These are phyloP conservation scores for Hirtodrosophila histrioides DNA, from an alignment of 2,888 invertebrate genomes.

Conservation along the genomic window DNA sequence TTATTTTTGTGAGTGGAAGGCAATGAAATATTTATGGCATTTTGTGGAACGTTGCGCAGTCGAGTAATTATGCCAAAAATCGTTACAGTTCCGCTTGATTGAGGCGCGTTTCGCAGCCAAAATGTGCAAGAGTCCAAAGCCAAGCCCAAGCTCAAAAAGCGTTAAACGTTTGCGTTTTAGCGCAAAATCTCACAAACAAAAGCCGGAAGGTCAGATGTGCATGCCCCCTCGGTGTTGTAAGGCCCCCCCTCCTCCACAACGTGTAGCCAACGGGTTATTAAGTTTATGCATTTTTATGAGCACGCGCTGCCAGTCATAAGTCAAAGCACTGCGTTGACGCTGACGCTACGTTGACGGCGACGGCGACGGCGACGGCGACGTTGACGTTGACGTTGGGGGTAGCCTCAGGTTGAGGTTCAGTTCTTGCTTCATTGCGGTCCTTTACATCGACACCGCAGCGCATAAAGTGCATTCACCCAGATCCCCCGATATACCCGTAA, in stretches of 20 bases:
- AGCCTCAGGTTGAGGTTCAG: constrained; percentile 26
- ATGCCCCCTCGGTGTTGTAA: constrained; percentile 4
- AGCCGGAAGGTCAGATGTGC: constrained; percentile 54
- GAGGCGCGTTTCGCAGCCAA: constrained; percentile 35
- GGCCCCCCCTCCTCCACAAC: not conserved
- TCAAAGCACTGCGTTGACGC: constrained; percentile 52
- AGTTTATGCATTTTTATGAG: constrained; percentile 59
- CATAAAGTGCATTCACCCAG: constrained; percentile 72
- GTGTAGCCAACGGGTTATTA: constrained; percentile 50
- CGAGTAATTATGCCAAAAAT: constrained; percentile 47
- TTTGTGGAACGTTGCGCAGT: constrained; percentile 26
- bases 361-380: not conserved
- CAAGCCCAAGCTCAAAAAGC: constrained; percentile 9
- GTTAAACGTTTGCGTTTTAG: constrained; percentile 52
- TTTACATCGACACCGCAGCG: constrained; percentile 54
- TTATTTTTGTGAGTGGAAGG: constrained; percentile 33
- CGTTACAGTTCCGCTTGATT: constrained; percentile 68
- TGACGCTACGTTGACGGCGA: too few species aligned
- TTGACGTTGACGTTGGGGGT: constrained; percentile 4
- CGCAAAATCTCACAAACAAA: constrained; percentile 39
- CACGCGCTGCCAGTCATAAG: constrained; percentile 50
- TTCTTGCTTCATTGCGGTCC: constrained; percentile 35
- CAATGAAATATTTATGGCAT: constrained; percentile 51
- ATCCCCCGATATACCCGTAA: constrained; percentile 21
- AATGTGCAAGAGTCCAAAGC: constrained; percentile 31